Evolutionary conservation across 2,113 vertebrate species (phyloP).

Genomic region (Erinaceus europaeus): DNA sequence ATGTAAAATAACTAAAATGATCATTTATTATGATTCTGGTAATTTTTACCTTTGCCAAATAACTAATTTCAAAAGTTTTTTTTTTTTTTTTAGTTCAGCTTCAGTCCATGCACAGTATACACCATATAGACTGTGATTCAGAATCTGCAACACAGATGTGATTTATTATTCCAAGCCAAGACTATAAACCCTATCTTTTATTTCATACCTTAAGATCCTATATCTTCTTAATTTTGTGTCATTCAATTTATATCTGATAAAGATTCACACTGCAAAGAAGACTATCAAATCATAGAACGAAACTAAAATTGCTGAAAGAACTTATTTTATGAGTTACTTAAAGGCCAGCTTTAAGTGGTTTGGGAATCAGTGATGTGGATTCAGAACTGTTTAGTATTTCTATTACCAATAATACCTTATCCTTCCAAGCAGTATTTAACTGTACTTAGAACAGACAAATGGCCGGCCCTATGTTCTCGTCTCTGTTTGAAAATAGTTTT

Average conservation of each 20-base stretch:
- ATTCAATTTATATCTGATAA: conserved; percentile 26
- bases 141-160: not conserved
- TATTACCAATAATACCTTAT: conserved; percentile 20
- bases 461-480: not conserved
- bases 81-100: not conserved
- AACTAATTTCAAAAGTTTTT: conserved; percentile 32
- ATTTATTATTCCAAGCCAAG: not conserved
- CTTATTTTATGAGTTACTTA: not conserved
- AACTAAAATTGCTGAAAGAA: not conserved
- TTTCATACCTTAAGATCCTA: not conserved
- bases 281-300: not conserved
- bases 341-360: not conserved
- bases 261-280: conserved; percentile 22
- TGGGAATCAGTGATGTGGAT: conserved; percentile 4
- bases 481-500: not conserved
- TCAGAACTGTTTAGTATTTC: not conserved
- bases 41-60: too few relatives aligned
- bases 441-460: not conserved
- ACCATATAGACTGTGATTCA: conserved; percentile 11
- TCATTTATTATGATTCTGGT: conserved; percentile 2
- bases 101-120: not conserved
- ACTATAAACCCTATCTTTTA: conserved; percentile 2
- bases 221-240: not conserved
- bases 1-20: conserved; percentile 23
- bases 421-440: conserved; percentile 24